These are phyloP conservation scores for Xylota sylvarum DNA, from an alignment of 2,888 invertebrate genomes.

Conservation along the genomic window DNA sequence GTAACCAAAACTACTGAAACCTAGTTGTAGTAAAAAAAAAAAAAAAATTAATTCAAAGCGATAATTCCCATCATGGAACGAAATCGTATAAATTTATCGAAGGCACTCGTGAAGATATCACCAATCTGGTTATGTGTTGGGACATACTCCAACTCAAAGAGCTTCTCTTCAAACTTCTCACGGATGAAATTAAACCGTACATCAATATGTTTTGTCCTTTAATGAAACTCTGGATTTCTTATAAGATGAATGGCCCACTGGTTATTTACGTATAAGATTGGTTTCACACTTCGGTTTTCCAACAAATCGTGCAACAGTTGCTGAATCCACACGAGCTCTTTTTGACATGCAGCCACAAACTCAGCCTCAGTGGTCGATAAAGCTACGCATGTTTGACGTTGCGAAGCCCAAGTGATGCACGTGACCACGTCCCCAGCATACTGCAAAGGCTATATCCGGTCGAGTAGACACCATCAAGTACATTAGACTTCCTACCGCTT, in stretches of 20 bases:
- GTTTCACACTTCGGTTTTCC: no score
- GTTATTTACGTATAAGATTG: conserved; percentile 49
- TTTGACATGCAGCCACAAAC: conserved; percentile 55
- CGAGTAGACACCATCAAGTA: neutral
- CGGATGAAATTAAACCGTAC: conserved; percentile 45
- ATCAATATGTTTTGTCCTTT: conserved; percentile 68
- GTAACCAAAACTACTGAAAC: no score
- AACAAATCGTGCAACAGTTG: no score
- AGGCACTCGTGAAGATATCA: conserved; percentile 46
- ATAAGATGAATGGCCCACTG: conserved; percentile 63
- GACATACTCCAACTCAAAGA: conserved; percentile 43
- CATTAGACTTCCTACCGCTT: neutral
- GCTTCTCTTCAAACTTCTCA: conserved; percentile 27
- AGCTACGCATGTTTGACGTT: no score
- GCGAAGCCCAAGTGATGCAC: no score
- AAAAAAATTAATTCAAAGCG: no score
- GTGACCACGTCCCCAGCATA: no score
- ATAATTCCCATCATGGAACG: conserved; percentile 46
- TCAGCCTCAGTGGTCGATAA: no score
- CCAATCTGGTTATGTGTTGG: conserved; percentile 11
- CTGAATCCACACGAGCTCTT: conserved; percentile 48
- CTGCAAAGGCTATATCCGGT: neutral
- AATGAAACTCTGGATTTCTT: conserved; percentile 57
- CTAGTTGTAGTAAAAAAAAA: no score
- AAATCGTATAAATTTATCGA: conserved; percentile 46